phyloP scores from a whole-genome alignment of 1,140 invertebrate species.

The Lucilia cuprina region DNA sequence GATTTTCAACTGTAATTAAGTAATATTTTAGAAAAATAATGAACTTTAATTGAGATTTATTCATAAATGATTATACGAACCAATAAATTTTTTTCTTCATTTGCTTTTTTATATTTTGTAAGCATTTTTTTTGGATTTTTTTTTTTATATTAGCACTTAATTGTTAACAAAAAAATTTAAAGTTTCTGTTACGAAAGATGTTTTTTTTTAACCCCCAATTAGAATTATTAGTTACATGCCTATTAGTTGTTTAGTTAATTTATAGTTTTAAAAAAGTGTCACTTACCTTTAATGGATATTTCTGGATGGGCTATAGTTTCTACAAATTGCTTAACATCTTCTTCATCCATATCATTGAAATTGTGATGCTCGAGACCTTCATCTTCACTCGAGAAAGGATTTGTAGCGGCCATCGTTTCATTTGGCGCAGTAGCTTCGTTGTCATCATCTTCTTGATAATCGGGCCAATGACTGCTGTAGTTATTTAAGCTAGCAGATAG shows the following conservation, averaged over 20 bases:
- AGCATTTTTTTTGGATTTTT: neutral
- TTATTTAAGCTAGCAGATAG: neutral
- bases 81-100: constrained; percentile 2
- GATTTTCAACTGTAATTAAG: constrained; percentile 12
- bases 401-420: constrained; percentile 38
- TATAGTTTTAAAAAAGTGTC: neutral
- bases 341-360: constrained; percentile 19
- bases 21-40: constrained; percentile 15
- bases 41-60: constrained; percentile 27
- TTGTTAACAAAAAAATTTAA: neutral
- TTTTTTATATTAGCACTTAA: neutral
- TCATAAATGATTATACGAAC: constrained; percentile 14
- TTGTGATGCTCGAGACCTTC: constrained; percentile 34
- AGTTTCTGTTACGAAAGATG: constrained; percentile 10
- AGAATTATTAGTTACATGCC: neutral
- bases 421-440: neutral
- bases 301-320: constrained; percentile 19
- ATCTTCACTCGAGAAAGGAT: constrained; percentile 59
- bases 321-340: constrained; percentile 27
- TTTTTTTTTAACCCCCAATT: neutral
- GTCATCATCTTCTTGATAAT: neutral
- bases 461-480: constrained; percentile 25
- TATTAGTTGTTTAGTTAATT: neutral
- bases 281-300: constrained; percentile 32
- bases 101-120: neutral